Base-by-base conservation (phyloP, 2,888 invertebrate species). In the Disparrhopalites patrizii region DNA sequence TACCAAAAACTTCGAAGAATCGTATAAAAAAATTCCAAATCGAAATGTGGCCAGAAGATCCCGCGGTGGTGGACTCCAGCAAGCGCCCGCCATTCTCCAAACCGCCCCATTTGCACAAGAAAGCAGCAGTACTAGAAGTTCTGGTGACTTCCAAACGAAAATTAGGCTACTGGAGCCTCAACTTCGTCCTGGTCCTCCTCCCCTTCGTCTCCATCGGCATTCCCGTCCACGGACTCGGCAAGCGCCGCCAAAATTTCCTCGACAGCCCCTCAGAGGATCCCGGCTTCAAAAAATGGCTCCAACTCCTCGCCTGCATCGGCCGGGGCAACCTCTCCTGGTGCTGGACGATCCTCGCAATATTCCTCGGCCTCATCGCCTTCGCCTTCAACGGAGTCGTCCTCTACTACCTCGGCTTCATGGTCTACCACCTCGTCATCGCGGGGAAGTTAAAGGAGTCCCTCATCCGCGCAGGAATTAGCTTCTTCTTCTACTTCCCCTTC, bases 161-260 rank as follows among this genome's bases (percentile, higher is more conserved):
- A n/a, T n/a, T n/a, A n/a, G n/a, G 36, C 10, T 70, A 68, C 40
- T 72, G 71, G 71, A 67, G 65, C 18, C 56, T 64, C 62, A 70
- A 67, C 18, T 70, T 70, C 60, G 23, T 62, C 5, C 2, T 71
- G 1, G 56, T 55, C 0, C 58, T 66, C 3, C 40, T 68, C 27
- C 71, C 71, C 7, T 72, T 72, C 36, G n/a, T 68, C 18, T 38
- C 67, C 4, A 67, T 64, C 64, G 71, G 70, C 23, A 55, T 68
- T 36, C 71, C 71, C 0, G 56, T 72, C 10, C 66, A 68, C 54
- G 3, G 63, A 8, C 47, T 71, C 1, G 13, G 13, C 25, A 18
- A 18, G 25, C 20, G 23, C 13, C 3, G 47, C 7, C 20, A 23
- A 13, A 15, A 10, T 7, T 36, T 36, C 36, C 7, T 15, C 8